phyloP scores from a whole-genome alignment of 2,797 vertebrate species.

The Acanthis flammea region DNA sequence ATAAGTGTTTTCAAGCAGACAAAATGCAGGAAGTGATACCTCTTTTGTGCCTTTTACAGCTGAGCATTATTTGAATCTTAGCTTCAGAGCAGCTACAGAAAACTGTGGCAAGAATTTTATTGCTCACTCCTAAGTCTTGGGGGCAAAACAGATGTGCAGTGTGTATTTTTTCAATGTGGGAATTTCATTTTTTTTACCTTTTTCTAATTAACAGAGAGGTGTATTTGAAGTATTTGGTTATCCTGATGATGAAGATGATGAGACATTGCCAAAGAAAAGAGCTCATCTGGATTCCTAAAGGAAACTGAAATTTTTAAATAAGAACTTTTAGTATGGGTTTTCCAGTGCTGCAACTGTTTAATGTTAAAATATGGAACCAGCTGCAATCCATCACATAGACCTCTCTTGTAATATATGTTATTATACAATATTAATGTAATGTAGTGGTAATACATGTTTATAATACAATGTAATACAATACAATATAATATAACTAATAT shows the following conservation, averaged over 20 bases:
- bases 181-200: neutral
- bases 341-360: constrained; percentile 74
- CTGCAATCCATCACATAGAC: constrained; percentile 54
- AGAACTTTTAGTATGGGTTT: constrained; percentile 59
- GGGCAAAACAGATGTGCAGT: neutral
- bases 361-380: neutral
- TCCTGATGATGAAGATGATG: constrained; percentile 90
- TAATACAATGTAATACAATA: neutral
- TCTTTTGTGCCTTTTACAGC: neutral
- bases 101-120: neutral
- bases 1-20: neutral
- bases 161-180: neutral
- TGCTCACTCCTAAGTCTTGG: neutral
- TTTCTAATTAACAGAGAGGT: constrained; percentile 77
- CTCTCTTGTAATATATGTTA: constrained; percentile 59
- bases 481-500: neutral
- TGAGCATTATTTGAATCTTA: neutral
- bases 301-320: constrained; percentile 13
- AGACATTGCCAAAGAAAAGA: constrained; percentile 87
- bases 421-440: neutral
- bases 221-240: constrained; percentile 92
- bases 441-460: neutral
- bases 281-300: constrained; percentile 88
- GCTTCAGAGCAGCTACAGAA: neutral
- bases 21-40: neutral